Evolutionary conservation across 2,888 invertebrate species (phyloP), one percentile per base, ranked within the genome.

Genomic region (Eupeodes latifasciatus): DNA sequence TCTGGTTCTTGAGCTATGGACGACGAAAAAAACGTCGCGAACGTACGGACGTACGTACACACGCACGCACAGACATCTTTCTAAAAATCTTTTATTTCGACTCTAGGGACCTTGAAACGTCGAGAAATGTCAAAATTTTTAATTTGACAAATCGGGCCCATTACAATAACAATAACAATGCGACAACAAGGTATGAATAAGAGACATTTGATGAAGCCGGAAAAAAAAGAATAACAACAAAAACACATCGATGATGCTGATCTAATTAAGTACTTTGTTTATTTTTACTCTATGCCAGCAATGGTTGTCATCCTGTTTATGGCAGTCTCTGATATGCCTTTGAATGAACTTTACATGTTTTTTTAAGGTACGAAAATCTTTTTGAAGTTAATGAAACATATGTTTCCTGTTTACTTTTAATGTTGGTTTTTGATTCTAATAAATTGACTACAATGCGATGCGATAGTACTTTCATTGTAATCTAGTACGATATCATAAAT

Each of bases 391-490:
- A 51, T n/a, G 9, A 40, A 40, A 53, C 9, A 19, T 19, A 57
- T 19, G 19, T 19, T 19, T 19, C 19, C 19, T 53, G 44, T 53
- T 51, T 10, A 44, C 40, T 53, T 51, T 49, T 34, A 53, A 62
- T 55, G 64, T 14, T 69, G 19, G 74, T 51, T 83, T n/a, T 55
- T 75, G 72, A 81, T 85, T 85, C 74, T 74, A 81, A 74, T 85
- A 57, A 85, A 40, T 7, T 40, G 40, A 27, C 67, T 12, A 27
- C 62, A 59, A 57, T 11, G 11, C 9, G 11, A 55, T 66, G 72
- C 36, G 49, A 71, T 44, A 59, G n/a, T 57, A 69, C 4, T 14
- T 34, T 11, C 10, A 67, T 67, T 64, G 51, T 47, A 69, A 55
- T 62, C 16, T 40, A 66, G 57, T 4, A 55, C 3, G 2, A 5